Percentiles rank a stretch among this genome's conserved stretches.
Conservation (phyloP, 2,888 invertebrate species). For the Ophion ellenae region DNA sequence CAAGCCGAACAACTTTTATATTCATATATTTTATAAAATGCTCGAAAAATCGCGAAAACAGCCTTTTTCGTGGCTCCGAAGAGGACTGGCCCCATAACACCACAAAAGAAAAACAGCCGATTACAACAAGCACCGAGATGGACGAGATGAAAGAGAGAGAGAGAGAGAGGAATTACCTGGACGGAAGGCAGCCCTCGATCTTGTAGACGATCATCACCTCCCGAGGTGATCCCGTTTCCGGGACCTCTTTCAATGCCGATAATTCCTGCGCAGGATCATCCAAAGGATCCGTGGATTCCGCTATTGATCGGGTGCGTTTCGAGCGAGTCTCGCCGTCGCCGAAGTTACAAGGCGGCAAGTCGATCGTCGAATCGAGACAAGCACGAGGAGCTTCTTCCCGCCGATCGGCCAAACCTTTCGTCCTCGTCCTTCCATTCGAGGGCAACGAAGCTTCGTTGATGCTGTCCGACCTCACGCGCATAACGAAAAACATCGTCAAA, state of each 20-base stretch:
- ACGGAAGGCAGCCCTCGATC: constrained; percentile 71
- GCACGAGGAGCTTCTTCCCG: constrained; percentile 50
- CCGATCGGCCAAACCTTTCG: constrained; percentile 3
- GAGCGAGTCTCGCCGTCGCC: background rate
- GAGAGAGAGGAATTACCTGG: constrained; percentile 62
- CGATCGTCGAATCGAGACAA: constrained; percentile 71
- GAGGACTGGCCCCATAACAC: too few relatives aligned
- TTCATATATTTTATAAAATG: too few relatives aligned
- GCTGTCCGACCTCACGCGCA: constrained; percentile 10
- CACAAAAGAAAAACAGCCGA: too few relatives aligned
- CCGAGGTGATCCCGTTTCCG: constrained; percentile 10
- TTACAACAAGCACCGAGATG: too few relatives aligned
- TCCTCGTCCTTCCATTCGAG: constrained; percentile 31
- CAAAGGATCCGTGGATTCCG: too few relatives aligned
- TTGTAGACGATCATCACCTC: constrained; percentile 59
- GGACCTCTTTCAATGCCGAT: background rate
- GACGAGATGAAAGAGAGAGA: too few relatives aligned
- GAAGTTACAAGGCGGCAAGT: constrained; percentile 71
- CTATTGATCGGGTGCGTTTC: too few relatives aligned
- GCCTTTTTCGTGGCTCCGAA: too few relatives aligned
- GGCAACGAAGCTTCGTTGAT: constrained; percentile 21
- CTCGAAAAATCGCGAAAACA: too few relatives aligned
- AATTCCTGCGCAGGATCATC: background rate
- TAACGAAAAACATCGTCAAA: constrained; percentile 19
- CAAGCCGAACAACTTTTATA: too few relatives aligned